phyloP scores from a whole-genome alignment of 2,888 invertebrate species.

The Heterodera filipjevi region DNA sequence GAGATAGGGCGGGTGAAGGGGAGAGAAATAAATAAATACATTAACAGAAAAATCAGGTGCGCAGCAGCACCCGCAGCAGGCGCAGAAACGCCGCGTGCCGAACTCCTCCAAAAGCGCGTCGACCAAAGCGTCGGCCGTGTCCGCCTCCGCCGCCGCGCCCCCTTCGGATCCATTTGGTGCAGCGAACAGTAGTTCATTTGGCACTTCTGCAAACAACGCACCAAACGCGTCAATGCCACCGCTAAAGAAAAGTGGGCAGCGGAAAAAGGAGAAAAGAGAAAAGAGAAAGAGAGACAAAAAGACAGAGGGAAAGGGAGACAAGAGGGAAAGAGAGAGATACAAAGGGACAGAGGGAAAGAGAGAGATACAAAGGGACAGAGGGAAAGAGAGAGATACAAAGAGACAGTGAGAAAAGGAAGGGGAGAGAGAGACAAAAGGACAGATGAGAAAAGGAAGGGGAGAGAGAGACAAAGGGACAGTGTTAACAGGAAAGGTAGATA shows the following conservation, averaged over 20 bases:
- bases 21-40: no score
- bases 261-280: background rate
- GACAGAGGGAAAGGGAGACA: background rate
- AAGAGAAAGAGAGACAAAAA: background rate
- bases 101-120: slow-evolving; percentile 8
- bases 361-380: no score
- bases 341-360: no score
- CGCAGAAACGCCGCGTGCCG: slow-evolving; percentile 8
- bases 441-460: background rate
- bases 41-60: no score
- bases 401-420: background rate
- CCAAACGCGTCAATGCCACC: background rate
- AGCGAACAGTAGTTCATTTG: slow-evolving; percentile 1
- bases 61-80: background rate
- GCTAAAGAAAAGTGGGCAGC: slow-evolving; percentile 15
- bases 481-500: background rate
- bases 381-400: background rate
- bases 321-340: no score
- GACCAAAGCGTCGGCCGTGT: background rate
- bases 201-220: background rate
- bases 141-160: background rate
- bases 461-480: background rate
- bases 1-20: no score
- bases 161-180: slow-evolving; percentile 17
- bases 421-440: background rate